Evolutionary conservation across 2,113 vertebrate species (phyloP), one percentile per base, ranked within the genome.

Genomic region (Dendrocopos noguchii): DNA sequence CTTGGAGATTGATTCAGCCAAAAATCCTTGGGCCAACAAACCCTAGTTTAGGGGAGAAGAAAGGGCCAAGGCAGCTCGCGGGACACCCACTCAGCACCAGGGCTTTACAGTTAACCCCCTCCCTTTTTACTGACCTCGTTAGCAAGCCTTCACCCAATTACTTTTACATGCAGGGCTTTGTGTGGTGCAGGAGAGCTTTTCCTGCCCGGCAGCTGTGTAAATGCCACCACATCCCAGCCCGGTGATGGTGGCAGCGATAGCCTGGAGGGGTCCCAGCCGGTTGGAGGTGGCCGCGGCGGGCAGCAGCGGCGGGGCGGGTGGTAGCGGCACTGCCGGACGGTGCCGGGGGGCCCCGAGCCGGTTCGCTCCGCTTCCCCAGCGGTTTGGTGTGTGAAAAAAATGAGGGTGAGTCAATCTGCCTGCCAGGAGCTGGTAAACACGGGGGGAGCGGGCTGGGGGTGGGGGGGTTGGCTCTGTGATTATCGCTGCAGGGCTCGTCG

Each of bases 181-280:
- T 7, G 5, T 2, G n/a, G 56, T 21, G 50, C 72, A 39, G 80
- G 29, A 83, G 82, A 73, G 63, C 28, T 80, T 91, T 94, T 94
- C 59, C 29, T 95, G 94, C 82, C 7, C 7, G 47, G 90, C 94
- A 76, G 92, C 90, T 87, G 82, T 55, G 88, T 65, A 79, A 88
- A 84, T 88, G 94, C 50, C 39, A 9, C 33, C 5, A 0, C 4
- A 39, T 67, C 82, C 80, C 11, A 0, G 64, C 28, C 2, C 8
- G 0, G 79, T 3, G 76, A 77, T 85, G 68, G 57, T 24, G 34
- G 39, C 67, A 29, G 82, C 2, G 92, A 91, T 87, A 83, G 65
- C 76, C 15, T 64, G 18, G 12, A 9, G 68, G 82, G 33, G 3
- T 57, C 63, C 42, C 8, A 31, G 70, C 94, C 5, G 80, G 80